Percentiles rank a stretch among this genome's conserved stretches.
Conservation (phyloP, 2,888 invertebrate species). For the Thymelicus sylvestris region DNA sequence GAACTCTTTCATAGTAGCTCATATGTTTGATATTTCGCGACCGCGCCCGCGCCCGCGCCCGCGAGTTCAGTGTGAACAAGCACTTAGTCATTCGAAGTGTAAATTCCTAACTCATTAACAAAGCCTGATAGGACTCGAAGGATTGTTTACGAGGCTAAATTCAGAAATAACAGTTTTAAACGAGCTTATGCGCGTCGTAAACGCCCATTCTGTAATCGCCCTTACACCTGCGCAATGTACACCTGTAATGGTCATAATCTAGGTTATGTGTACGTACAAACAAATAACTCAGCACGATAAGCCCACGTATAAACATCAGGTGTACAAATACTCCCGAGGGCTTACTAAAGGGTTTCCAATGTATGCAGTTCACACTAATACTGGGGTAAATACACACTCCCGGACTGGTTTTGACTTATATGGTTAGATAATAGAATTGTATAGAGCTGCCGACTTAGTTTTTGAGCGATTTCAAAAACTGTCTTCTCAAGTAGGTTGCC, state of each 20-base stretch:
- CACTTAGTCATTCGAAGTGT: no score
- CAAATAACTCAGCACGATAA: slow-evolving; percentile 20
- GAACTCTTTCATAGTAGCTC: no score
- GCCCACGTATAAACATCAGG: slow-evolving; percentile 24
- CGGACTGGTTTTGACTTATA: neutral
- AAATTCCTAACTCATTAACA: no score
- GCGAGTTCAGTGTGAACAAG: no score
- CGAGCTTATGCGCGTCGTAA: neutral
- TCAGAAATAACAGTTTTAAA: neutral
- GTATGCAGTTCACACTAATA: slow-evolving; percentile 15
- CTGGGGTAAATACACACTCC: neutral
- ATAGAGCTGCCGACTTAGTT: no score
- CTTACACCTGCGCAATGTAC: neutral
- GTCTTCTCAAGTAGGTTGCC: no score
- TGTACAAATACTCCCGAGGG: slow-evolving; percentile 8
- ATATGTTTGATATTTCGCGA: no score
- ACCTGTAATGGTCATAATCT: slow-evolving; percentile 18
- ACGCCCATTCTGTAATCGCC: neutral
- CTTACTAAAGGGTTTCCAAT: slow-evolving; percentile 23
- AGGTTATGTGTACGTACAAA: slow-evolving; percentile 8
- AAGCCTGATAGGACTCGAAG: no score
- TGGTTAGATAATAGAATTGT: no score
- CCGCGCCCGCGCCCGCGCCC: no score
- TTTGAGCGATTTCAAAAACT: no score
- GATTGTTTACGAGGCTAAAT: neutral